phyloP scores from a whole-genome alignment of 2,797 vertebrate genomes.

The Melopsittacus undulatus region DNA sequence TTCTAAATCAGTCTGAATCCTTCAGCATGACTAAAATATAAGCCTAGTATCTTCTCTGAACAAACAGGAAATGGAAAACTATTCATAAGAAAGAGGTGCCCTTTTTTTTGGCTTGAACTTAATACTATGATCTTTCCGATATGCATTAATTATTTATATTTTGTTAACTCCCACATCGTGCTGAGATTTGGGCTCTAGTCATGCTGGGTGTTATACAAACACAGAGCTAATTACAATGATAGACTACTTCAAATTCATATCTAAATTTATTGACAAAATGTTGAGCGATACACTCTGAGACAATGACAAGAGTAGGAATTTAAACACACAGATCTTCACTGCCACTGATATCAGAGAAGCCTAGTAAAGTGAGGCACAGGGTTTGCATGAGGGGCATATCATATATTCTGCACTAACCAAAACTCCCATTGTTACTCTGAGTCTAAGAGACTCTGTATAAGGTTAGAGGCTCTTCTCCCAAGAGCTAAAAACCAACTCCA shows the following conservation, averaged over 20 bases:
- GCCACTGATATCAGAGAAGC: neutral
- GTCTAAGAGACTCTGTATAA: neutral
- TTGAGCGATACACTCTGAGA: neutral
- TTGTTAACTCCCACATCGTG: neutral
- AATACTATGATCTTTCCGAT: neutral
- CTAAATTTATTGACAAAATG: neutral
- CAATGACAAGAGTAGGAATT: neutral
- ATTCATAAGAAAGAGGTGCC: neutral
- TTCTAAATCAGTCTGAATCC: constrained; percentile 71
- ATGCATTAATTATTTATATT: constrained; percentile 34
- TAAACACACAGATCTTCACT: neutral
- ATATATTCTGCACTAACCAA: neutral
- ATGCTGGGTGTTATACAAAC: neutral
- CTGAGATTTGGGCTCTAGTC: neutral
- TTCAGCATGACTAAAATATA: constrained; percentile 55
- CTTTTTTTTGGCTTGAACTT: neutral
- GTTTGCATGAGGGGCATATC: neutral
- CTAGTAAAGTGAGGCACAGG: neutral
- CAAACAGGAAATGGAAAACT: constrained; percentile 40
- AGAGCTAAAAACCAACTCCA: neutral
- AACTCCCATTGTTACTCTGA: neutral
- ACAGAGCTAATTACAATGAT: constrained; percentile 7
- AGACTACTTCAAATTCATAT: constrained; percentile 1
- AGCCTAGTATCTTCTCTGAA: neutral
- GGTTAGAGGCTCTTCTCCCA: neutral